A percentile compares a stretch with the other conserved stretches of the same genome.
phyloP scores from a whole-genome alignment of 2,797 vertebrate genomes.

The Rhincodon typus region DNA sequence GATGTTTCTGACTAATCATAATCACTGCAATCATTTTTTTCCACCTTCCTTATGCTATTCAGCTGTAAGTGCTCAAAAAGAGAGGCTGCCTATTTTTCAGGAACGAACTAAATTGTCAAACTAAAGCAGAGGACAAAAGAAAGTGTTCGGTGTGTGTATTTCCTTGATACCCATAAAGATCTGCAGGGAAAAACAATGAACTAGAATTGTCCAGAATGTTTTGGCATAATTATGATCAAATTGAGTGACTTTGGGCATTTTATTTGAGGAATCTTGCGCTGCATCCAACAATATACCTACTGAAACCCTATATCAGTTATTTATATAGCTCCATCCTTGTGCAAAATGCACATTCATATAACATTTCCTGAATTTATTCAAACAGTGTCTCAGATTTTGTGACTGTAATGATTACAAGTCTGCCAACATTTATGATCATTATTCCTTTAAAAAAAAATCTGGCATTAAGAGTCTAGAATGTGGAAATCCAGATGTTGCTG shows the following conservation, averaged over 20 bases:
- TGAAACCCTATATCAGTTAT: neutral
- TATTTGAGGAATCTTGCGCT: neutral
- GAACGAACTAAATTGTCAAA: neutral
- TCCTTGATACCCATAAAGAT: neutral
- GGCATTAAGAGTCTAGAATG: neutral
- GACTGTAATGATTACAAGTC: neutral
- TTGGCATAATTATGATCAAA: neutral
- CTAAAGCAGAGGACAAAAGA: neutral
- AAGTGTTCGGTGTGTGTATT: neutral
- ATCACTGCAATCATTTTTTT: neutral
- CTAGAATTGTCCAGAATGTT: neutral
- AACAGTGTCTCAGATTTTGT: neutral
- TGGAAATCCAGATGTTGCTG: neutral
- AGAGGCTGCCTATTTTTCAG: neutral
- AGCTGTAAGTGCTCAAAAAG: neutral
- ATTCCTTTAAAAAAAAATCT: neutral
- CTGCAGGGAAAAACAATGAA: neutral
- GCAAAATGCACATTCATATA: neutral
- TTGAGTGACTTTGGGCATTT: neutral
- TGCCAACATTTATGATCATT: neutral
- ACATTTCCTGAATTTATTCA: neutral
- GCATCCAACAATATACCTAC: neutral
- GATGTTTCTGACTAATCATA: neutral
- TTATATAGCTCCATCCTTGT: neutral
- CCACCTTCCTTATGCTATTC: neutral